Conservation (phyloP, 2,888 invertebrate species). For the Callinectes sapidus region DNA sequence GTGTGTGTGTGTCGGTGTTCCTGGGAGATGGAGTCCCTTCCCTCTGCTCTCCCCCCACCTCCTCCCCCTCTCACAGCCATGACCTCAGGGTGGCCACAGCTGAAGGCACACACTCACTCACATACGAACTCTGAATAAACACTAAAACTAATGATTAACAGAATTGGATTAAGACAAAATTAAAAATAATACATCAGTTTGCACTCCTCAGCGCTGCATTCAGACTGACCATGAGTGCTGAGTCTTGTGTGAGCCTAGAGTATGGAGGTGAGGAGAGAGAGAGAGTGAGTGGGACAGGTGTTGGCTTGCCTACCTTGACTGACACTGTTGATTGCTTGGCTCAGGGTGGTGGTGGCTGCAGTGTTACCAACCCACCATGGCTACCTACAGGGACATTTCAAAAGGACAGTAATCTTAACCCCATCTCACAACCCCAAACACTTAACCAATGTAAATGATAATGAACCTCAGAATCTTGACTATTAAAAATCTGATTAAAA, state of each 20-base stretch:
- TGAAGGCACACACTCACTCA: not conserved
- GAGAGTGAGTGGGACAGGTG: not conserved
- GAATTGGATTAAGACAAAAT: not conserved
- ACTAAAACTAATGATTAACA: not conserved
- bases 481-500: not conserved
- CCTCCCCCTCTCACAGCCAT: not conserved
- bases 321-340: constrained; percentile 25
- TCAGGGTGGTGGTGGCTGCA: not conserved
- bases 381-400: not conserved
- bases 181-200: not conserved
- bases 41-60: not conserved
- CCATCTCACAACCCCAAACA: too few species aligned
- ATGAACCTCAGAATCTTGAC: not conserved
- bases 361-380: not conserved
- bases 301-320: not conserved
- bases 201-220: not conserved
- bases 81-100: not conserved
- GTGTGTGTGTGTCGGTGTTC: constrained; percentile 39
- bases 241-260: not conserved
- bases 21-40: constrained; percentile 30
- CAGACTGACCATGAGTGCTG: not conserved
- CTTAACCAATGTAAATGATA: too few species aligned
- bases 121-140: not conserved
- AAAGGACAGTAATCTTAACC: not conserved
- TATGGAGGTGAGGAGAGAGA: not conserved